Evolutionary conservation across 2,113 vertebrate species (phyloP), one percentile per base, ranked within the genome.

Genomic region (Myrmophylax atrothorax): DNA sequence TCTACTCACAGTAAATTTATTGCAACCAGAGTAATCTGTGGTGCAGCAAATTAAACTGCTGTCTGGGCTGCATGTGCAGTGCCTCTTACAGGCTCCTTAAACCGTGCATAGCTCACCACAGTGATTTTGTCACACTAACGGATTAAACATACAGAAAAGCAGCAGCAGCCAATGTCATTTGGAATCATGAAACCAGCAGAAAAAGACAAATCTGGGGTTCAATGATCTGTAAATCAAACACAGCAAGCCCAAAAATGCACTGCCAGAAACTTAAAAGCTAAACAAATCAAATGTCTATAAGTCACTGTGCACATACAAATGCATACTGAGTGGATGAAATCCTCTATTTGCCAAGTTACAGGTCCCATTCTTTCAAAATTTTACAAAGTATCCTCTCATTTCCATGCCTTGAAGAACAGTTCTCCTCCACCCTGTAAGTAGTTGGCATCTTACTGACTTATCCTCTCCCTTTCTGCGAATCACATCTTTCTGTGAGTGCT

Each of bases 1-100:
- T 97, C 96, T 98, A 97, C 98, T 98, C 98, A 96, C 97, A 98
- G 97, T 95, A 97, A 98, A 98, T 98, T 97, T 98, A 97, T 84
- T 97, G 96, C 97, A 96, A 94, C 93, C 33, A 26, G 97, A 97
- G 94, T 94, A 96, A 96, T 96, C 96, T 90, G 89, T 59, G 88
- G 92, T 90, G 94, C 90, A 96, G 93, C 91, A 95, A 97, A 98
- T 97, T 97, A 97, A 95, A 96, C 94, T 17, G 28, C 73, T 88
- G 84, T 87, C 52, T 49, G 91, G 93, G 93, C 92, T 83, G 89
- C 86, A 95, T 40, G 35, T 84, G 89, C 94, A 74, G 78, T 31
- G 78, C 87, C 91, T 96, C 88, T 95, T 93, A 83, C 83, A 94
- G 12, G 92, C 95, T 97, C 77, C 94, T 93, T 79, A 96, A 89